These are phyloP conservation scores for Acrocera orbiculus DNA, from an alignment of 2,888 invertebrate genomes.

Conservation along the genomic window DNA sequence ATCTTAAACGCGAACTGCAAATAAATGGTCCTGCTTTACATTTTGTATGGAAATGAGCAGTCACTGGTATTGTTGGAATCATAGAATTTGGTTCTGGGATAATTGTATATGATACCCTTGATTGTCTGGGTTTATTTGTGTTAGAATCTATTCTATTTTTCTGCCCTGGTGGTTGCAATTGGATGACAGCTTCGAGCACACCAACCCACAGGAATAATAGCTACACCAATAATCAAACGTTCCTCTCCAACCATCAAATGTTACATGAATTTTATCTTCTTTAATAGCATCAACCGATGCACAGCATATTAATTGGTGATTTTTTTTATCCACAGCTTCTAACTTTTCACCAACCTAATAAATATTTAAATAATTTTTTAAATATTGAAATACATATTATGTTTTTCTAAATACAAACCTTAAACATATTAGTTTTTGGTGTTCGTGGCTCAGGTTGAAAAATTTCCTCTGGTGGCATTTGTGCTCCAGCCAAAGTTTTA, in stretches of 20 bases:
- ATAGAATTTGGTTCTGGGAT: conserved; percentile 34
- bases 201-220: conserved; percentile 92
- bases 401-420: no score
- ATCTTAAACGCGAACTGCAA: conserved; percentile 32
- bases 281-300: conserved; percentile 89
- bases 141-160: conserved; percentile 48
- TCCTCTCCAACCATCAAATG: conserved; percentile 95
- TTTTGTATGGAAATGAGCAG: conserved; percentile 34
- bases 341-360: conserved; percentile 67
- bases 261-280: conserved; percentile 86
- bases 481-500: conserved; percentile 80
- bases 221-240: conserved; percentile 96
- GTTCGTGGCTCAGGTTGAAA: conserved; percentile 77
- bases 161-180: conserved; percentile 81
- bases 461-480: conserved; percentile 73
- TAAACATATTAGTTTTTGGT: conserved; percentile 70
- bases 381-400: background rate
- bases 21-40: conserved; percentile 37
- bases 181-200: conserved; percentile 85
- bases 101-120: conserved; percentile 36
- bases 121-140: conserved; percentile 37
- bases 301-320: conserved; percentile 91
- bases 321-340: conserved; percentile 94
- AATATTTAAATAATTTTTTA: background rate
- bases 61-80: conserved; percentile 35